Base-by-base conservation (phyloP, 2,888 invertebrate species). In the Plagodis dolabraria region DNA sequence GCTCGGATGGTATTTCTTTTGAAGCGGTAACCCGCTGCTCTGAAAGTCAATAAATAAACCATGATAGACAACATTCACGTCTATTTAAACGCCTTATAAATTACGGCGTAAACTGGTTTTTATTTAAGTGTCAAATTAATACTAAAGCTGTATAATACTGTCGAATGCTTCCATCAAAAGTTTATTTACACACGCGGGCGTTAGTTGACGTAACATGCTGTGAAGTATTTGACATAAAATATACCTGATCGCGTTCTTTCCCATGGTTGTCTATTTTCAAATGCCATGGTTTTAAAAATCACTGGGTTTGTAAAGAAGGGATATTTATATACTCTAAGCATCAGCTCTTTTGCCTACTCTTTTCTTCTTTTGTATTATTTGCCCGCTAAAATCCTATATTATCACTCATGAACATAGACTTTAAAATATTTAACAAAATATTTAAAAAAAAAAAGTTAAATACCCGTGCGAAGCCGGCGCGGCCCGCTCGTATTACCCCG, bases 61-160 rank as follows among this genome's bases (percentile, higher is more conserved):
- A 34, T 47, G 47, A 53, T 47, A 34, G 47, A 47, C 47, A 47
- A 47, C 53, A 34, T 47, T 47, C 47, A 47, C 38, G 34, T 44
- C 35, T 42, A 10, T 53, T 45, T 34, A 53, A 46, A 11, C 52
- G 52, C 34, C 33, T 10, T 22, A 34, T 52, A 35, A 36, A 33
- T 50, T 34, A 36, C 33, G 47, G 10, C 5, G 8, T 5, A 9
- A 40, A 10, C 47, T 47, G 34, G 47, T 40, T 53, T 53, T 47
- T 53, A 47, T 53, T 40, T 9, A 47, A 53, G 42, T 53, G 47
- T 53, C 53, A 47, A 40, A 53, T 47, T 53, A 46, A 53, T 53
- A 53, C 46, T 34, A 33, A 53, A 46, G 44, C 46, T 46, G 47
- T 36, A 34, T 36, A 33, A 34, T 33, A 11, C 22, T 38, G 55